Conservation (phyloP, 2,113 vertebrate species). For the Glareola pratincola region DNA sequence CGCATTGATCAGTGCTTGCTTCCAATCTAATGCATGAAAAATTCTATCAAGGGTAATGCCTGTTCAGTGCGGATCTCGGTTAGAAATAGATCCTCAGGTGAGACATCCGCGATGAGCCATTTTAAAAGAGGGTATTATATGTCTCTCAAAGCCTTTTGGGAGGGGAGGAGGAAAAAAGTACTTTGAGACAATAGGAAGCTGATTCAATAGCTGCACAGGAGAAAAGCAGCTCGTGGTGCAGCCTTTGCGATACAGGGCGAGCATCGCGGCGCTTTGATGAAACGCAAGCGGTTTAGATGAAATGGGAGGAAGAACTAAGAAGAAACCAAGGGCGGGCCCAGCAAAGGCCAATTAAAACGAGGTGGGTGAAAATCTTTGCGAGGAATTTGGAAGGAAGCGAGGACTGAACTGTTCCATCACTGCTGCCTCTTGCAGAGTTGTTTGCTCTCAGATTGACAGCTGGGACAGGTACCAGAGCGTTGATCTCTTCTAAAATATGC, state of each 20-base stretch:
- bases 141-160: not conserved
- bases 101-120: not conserved
- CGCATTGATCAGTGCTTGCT: not conserved
- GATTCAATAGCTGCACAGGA: not conserved
- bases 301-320: not conserved
- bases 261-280: not conserved
- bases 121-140: not conserved
- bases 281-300: not conserved
- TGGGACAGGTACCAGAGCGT: not conserved
- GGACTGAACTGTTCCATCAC: not conserved
- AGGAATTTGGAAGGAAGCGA: not conserved
- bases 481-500: not conserved
- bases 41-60: not conserved
- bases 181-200: not conserved
- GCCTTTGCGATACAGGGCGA: not conserved
- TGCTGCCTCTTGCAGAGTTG: not conserved
- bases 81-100: constrained; percentile 27
- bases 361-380: not conserved
- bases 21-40: not conserved
- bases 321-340: not conserved
- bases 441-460: not conserved
- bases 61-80: not conserved
- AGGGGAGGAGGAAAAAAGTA: not conserved
- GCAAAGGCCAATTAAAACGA: not conserved
- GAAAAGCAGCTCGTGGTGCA: not conserved